Evolutionary conservation across 2,113 vertebrate genomes (phyloP).

Genomic region (Heterocephalus glaber): DNA sequence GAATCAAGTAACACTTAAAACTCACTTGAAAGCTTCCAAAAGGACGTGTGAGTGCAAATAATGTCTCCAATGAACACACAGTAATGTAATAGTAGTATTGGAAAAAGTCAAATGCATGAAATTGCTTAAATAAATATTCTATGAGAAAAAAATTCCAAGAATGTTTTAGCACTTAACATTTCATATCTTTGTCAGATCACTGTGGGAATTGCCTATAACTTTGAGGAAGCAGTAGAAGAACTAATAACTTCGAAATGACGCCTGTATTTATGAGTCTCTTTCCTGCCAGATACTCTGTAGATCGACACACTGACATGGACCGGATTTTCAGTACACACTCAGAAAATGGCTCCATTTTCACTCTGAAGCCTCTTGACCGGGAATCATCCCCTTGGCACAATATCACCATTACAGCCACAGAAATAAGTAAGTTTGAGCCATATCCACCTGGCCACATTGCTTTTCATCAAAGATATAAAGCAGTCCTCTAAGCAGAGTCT

Average conservation of each 20-base stretch:
- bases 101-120: not conserved
- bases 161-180: not conserved
- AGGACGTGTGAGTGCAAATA: not conserved
- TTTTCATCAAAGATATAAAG: not conserved
- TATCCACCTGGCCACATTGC: not conserved
- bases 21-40: not conserved
- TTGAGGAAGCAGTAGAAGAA: not conserved
- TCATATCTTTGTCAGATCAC: not conserved
- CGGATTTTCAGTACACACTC: slow-evolving; percentile 94
- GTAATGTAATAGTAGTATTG: not conserved
- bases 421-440: slow-evolving; percentile 91
- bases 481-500: not conserved
- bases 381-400: slow-evolving; percentile 97
- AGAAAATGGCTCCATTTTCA: slow-evolving; percentile 95
- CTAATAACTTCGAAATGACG: not conserved
- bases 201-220: not conserved
- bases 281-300: slow-evolving; percentile 93
- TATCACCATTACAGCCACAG: slow-evolving; percentile 94
- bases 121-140: not conserved
- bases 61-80: not conserved
- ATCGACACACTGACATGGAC: slow-evolving; percentile 95
- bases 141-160: not conserved
- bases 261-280: slow-evolving; percentile 37
- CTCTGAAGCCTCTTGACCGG: slow-evolving; percentile 93
- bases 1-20: not conserved